Evolutionary conservation across 2,113 vertebrate genomes (phyloP), one percentile per base, ranked within the genome.

Genomic region (Variabilichromis moorii): DNA sequence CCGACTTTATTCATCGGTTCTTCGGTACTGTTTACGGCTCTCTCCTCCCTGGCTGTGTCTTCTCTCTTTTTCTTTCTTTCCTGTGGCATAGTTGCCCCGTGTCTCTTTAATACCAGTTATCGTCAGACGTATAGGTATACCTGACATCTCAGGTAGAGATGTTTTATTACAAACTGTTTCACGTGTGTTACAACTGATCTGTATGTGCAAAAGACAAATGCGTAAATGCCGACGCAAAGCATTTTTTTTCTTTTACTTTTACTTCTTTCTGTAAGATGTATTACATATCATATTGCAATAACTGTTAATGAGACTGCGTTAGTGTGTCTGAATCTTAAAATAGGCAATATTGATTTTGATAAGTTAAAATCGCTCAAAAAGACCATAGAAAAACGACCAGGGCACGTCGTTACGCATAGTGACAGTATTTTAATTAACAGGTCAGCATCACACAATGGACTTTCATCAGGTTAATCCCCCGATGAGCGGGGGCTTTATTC

Each of bases 11-110:
- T 35, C 6, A n/a, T 66, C 31, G 33, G 31, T 66, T 66, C 17
- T 37, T 35, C 6, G 0, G 10, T 66, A 66, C 31, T 37, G 31
- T 31, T 63, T 63, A 2, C 9, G 0, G 17, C 3, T 35, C 17
- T 35, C 17, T 35, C 31, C 61, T 35, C 2, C 31, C 17, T 63
- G 31, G 31, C 2, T 12, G 17, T 35, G 9, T 63, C 59, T n/a
- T 37, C 17, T 66, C 17, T 66, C 61, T 0, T 66, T 37, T n/a
- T 66, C 61, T 37, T 37, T n/a, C 61, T 66, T 37, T n/a, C 31
- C 61, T 37, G 31, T 37, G 31, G 61, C 17, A 8, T 0, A 66
- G 31, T 8, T 66, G 9, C 4, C 17, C 0, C 17, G 0, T 37
- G 31, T 37, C 61, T 66, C 61, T 37, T n/a, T 8, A 37, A 37